A percentile compares a stretch with the other conserved stretches of the same genome.
Conservation (phyloP, 1,140 invertebrate species). For the Sycophaga agraensis region DNA sequence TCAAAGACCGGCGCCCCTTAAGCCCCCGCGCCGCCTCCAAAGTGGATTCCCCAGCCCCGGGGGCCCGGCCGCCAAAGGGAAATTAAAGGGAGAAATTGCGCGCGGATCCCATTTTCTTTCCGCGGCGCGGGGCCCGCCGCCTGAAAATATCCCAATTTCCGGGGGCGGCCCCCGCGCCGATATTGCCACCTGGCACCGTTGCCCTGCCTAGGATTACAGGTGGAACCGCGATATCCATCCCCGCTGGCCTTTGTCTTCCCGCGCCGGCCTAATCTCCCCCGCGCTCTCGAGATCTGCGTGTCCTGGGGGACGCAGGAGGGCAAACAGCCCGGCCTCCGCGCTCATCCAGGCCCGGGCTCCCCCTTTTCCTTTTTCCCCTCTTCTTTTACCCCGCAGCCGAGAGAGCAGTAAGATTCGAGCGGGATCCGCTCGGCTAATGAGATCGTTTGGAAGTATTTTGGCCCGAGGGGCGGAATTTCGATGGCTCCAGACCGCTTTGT, state of each 20-base stretch:
- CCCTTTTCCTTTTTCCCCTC: no score
- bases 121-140: neutral
- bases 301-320: no score
- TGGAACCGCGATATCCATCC: no score
- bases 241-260: neutral
- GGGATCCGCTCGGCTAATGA: no score
- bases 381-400: no score
- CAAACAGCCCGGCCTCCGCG: no score
- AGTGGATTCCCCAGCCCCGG: neutral
- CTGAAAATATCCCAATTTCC: slow-evolving; percentile 26
- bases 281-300: neutral
- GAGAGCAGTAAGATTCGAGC: no score
- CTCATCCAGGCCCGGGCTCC: no score
- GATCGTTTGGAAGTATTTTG: neutral
- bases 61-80: slow-evolving; percentile 4
- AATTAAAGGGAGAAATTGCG: slow-evolving; percentile 29
- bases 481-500: no score
- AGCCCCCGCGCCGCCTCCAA: neutral
- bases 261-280: neutral
- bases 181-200: no score
- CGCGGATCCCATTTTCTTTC: slow-evolving; percentile 20
- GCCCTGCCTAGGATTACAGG: no score
- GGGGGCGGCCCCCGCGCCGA: neutral
- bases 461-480: no score
- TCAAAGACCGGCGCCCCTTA: slow-evolving; percentile 23